Evolutionary conservation across 2,888 invertebrate species (phyloP).

Genomic region (Parnassius mnemosyne): DNA sequence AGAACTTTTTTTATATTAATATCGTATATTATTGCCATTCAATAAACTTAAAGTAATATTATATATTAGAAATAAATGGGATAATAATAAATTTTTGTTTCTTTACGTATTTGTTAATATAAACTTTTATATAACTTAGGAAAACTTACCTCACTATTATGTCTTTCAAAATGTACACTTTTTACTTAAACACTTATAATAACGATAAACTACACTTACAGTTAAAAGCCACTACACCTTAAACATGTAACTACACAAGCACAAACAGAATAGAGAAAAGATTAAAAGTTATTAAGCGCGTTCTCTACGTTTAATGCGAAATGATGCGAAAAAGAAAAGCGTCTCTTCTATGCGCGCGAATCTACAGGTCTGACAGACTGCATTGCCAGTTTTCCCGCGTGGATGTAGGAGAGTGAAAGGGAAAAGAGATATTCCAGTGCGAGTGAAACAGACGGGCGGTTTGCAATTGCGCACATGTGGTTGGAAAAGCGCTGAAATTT

Average conservation of each 20-base stretch:
- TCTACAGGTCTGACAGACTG: conserved; percentile 69
- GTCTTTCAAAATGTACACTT: conserved; percentile 58
- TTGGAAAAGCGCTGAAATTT: conserved; percentile 51
- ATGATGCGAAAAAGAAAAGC: conserved; percentile 46
- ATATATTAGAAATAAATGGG: too few species aligned
- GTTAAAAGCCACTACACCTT: conserved; percentile 28
- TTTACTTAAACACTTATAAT: conserved; percentile 38
- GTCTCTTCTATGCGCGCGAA: conserved; percentile 58
- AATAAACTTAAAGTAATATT: too few species aligned
- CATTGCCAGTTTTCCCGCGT: conserved; percentile 66
- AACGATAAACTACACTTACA: conserved; percentile 34
- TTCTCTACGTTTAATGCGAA: conserved; percentile 30
- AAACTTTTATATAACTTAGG: not conserved
- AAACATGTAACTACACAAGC: conserved; percentile 29
- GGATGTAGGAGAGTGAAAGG: conserved; percentile 40
- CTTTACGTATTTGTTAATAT: too few species aligned
- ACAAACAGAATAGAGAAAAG: conserved; percentile 27
- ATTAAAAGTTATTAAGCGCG: conserved; percentile 33
- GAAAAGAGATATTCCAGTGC: conserved; percentile 24
- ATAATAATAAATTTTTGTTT: too few species aligned
- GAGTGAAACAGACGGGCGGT: conserved; percentile 43
- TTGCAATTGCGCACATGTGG: conserved; percentile 36
- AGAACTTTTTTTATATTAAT: too few species aligned
- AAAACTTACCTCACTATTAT: conserved; percentile 63
- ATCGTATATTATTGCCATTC: too few species aligned